These are phyloP conservation scores for Synodontis membranacea DNA, from an alignment of 2,113 vertebrate species.

Conservation along the genomic window DNA sequence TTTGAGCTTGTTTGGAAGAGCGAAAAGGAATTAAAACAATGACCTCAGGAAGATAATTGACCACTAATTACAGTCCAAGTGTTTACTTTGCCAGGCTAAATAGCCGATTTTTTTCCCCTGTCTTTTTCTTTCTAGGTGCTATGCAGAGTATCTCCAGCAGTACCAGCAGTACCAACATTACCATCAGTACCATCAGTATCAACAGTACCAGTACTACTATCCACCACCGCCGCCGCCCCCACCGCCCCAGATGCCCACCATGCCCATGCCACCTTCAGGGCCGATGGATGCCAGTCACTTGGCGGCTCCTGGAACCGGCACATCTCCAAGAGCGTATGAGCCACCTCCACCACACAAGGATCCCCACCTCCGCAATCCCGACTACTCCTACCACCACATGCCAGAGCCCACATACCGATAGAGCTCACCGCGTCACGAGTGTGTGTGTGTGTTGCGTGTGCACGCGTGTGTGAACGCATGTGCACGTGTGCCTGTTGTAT, in stretches of 20 bases:
- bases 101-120: background rate
- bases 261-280: conserved; percentile 58
- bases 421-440: conserved; percentile 52
- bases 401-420: conserved; percentile 79
- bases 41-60: background rate
- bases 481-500: conserved; percentile 46
- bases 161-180: conserved; percentile 78
- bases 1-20: background rate
- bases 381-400: conserved; percentile 75
- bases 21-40: background rate
- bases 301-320: conserved; percentile 60
- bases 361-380: conserved; percentile 73
- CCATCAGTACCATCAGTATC: conserved; percentile 77
- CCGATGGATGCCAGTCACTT: conserved; percentile 53
- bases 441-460: background rate
- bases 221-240: conserved; percentile 67
- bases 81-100: background rate
- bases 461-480: conserved; percentile 16
- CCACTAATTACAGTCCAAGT: background rate
- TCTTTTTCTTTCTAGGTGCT: conserved; percentile 65
- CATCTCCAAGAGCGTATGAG: conserved; percentile 78
- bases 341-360: conserved; percentile 77
- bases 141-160: conserved; percentile 78
- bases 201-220: conserved; percentile 76
- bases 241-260: conserved; percentile 58